Conservation (phyloP, 2,888 invertebrate genomes). For the Aporophyla nigra region DNA sequence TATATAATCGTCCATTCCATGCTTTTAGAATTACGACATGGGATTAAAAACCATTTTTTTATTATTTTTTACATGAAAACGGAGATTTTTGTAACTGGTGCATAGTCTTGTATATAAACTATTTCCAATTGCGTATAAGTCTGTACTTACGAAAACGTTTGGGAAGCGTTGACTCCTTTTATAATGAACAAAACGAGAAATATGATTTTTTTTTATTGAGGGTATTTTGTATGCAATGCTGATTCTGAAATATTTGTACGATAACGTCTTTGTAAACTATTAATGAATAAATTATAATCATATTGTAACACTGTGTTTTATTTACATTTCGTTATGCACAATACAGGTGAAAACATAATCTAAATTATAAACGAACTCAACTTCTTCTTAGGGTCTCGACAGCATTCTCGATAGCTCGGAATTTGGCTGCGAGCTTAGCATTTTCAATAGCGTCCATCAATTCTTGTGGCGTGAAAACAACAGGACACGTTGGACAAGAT, state of each 20-base stretch:
- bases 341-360: no score
- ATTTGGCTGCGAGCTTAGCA: no score
- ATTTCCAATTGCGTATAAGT: slow-evolving; percentile 71
- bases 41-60: slow-evolving; percentile 61
- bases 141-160: slow-evolving; percentile 71
- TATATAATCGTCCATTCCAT: slow-evolving; percentile 82
- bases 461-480: no score
- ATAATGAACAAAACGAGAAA: slow-evolving; percentile 76
- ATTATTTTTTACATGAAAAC: slow-evolving; percentile 67
- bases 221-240: slow-evolving; percentile 73
- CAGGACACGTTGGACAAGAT: no score
- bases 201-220: slow-evolving; percentile 59
- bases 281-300: slow-evolving; percentile 91
- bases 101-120: slow-evolving; percentile 83
- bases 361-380: no score
- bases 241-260: slow-evolving; percentile 87
- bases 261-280: slow-evolving; percentile 91
- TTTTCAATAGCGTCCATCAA: no score
- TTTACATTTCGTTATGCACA: slow-evolving; percentile 64
- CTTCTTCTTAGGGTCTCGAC: no score
- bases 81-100: slow-evolving; percentile 77
- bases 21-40: slow-evolving; percentile 75
- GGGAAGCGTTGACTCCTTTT: slow-evolving; percentile 71
- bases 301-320: slow-evolving; percentile 85
- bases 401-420: no score